Conservation (phyloP, 2,888 invertebrate species). For the Megaustenia siamemsis region DNA sequence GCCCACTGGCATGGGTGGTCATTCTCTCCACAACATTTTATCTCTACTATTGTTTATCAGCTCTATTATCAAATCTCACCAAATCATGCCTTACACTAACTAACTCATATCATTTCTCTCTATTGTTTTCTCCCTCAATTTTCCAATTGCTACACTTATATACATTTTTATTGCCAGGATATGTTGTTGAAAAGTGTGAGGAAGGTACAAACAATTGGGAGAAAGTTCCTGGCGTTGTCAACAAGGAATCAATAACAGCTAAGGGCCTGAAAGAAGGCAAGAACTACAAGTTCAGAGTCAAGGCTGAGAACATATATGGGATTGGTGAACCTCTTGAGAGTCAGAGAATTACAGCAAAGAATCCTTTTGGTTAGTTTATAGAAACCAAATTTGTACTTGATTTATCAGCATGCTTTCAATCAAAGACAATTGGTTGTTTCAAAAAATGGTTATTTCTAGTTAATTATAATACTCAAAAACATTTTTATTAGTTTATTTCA, state of each 20-base stretch:
- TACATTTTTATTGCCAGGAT: too few relatives aligned
- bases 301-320: slow-evolving; percentile 98
- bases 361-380: slow-evolving; percentile 90
- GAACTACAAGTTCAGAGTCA: slow-evolving; percentile 95
- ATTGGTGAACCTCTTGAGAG: slow-evolving; percentile 93
- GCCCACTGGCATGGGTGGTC: too few relatives aligned
- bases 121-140: too few relatives aligned
- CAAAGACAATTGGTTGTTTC: too few relatives aligned
- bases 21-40: too few relatives aligned
- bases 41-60: background rate
- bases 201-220: slow-evolving; percentile 95
- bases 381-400: background rate
- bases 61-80: too few relatives aligned
- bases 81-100: too few relatives aligned
- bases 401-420: background rate
- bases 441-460: too few relatives aligned
- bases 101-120: too few relatives aligned
- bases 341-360: slow-evolving; percentile 94
- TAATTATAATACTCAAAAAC: too few relatives aligned
- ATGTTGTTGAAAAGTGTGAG: slow-evolving; percentile 96
- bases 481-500: too few relatives aligned
- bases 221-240: slow-evolving; percentile 91
- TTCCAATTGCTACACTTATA: too few relatives aligned
- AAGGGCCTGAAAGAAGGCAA: slow-evolving; percentile 95
- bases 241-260: slow-evolving; percentile 92